phyloP scores from a whole-genome alignment of 2,797 vertebrate species.

The Enteromius anoplus region DNA sequence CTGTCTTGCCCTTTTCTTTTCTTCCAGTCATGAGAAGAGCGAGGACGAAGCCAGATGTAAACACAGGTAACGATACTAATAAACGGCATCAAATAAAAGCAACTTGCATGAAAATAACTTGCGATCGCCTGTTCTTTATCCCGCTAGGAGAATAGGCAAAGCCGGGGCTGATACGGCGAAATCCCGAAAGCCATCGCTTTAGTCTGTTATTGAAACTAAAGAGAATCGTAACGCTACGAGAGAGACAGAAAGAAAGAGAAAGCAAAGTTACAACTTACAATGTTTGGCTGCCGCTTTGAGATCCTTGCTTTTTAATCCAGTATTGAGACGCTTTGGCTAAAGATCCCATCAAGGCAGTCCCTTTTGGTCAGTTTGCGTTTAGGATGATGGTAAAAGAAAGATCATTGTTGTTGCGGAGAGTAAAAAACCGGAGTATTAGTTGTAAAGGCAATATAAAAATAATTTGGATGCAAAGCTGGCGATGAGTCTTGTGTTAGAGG shows the following conservation, averaged over 20 bases:
- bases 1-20: conserved; percentile 77
- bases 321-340: conserved; percentile 88
- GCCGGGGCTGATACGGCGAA: conserved; percentile 63
- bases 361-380: conserved; percentile 86
- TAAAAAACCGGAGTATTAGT: conserved; percentile 78
- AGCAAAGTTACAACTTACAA: conserved; percentile 97
- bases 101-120: conserved; percentile 77
- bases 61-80: conserved; percentile 81
- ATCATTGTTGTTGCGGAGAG: conserved; percentile 94
- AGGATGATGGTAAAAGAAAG: conserved; percentile 85
- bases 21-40: conserved; percentile 77
- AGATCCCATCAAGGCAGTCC: conserved; percentile 90
- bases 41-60: conserved; percentile 83
- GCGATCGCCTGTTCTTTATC: conserved; percentile 68
- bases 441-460: conserved; percentile 89
- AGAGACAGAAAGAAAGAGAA: conserved; percentile 78
- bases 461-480: conserved; percentile 95
- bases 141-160: conserved; percentile 65
- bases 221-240: conserved; percentile 65
- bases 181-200: conserved; percentile 61
- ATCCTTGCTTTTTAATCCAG: conserved; percentile 94
- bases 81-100: conserved; percentile 70
- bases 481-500: conserved; percentile 89
- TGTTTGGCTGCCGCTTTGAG: conserved; percentile 89
- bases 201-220: conserved; percentile 69